phyloP scores from a whole-genome alignment of 2,113 vertebrate species.

The Rhipidura dahli region DNA sequence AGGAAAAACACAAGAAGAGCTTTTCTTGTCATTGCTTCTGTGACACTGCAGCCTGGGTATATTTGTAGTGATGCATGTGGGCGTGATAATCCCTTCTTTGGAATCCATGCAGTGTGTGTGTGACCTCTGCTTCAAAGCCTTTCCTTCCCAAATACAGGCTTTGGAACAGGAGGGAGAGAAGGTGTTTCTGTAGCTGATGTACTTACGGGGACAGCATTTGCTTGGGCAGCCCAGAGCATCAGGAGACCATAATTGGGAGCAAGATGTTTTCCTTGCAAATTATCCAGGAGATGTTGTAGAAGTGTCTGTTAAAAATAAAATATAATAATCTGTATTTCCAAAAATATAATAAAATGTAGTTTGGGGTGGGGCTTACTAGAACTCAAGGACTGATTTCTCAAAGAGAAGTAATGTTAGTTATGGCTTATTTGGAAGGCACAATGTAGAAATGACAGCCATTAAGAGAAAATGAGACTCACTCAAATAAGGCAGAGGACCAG shows the following conservation, averaged over 20 bases:
- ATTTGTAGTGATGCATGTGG: slow-evolving; percentile 29
- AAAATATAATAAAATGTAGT: background rate
- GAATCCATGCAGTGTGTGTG: background rate
- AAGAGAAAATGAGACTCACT: background rate
- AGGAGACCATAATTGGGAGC: slow-evolving; percentile 73
- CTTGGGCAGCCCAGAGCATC: slow-evolving; percentile 83
- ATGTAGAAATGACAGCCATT: background rate
- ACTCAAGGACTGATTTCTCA: background rate
- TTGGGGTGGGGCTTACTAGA: background rate
- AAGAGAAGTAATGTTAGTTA: background rate
- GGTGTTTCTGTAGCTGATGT: background rate
- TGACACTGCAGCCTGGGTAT: slow-evolving; percentile 5
- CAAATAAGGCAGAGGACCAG: background rate
- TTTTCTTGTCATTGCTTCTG: slow-evolving; percentile 26
- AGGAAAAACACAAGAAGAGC: slow-evolving; percentile 13
- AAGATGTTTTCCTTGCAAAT: slow-evolving; percentile 54
- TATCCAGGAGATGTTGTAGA: slow-evolving; percentile 71
- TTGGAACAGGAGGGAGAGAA: background rate
- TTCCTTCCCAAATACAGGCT: slow-evolving; percentile 2
- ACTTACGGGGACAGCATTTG: slow-evolving; percentile 82
- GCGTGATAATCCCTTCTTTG: slow-evolving; percentile 33
- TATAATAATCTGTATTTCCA: background rate
- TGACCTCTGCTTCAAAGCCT: slow-evolving; percentile 17
- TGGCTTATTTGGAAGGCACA: background rate
- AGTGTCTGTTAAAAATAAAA: slow-evolving; percentile 73